phyloP scores from a whole-genome alignment of 1,140 invertebrate species.

The Saccostrea glomerata region DNA sequence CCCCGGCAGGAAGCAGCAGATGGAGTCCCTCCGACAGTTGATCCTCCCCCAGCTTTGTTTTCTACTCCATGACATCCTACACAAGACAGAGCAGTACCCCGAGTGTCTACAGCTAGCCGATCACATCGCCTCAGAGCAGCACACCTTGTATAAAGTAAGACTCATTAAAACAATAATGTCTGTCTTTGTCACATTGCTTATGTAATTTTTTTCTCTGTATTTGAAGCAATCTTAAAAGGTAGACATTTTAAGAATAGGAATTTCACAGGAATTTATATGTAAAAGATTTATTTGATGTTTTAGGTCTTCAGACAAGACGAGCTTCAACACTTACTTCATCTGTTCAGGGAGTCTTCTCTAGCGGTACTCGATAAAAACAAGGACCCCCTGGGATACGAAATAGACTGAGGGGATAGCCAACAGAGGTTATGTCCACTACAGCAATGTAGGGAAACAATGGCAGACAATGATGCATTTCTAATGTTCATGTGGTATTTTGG shows the following conservation, averaged over 20 bases:
- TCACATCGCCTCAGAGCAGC: conserved; percentile 87
- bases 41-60: conserved; percentile 89
- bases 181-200: neutral
- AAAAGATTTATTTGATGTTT: conserved; percentile 54
- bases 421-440: too few relatives aligned
- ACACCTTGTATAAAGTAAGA: conserved; percentile 86
- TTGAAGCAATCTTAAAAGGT: neutral
- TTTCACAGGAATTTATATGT: neutral
- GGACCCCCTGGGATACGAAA: conserved; percentile 79
- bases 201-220: neutral
- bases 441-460: too few relatives aligned
- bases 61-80: conserved; percentile 89
- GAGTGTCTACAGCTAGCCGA: conserved; percentile 90
- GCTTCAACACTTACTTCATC: conserved; percentile 87
- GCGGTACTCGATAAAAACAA: conserved; percentile 85
- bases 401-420: conserved; percentile 41
- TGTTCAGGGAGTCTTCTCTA: conserved; percentile 88
- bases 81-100: conserved; percentile 86
- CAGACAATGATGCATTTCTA: too few relatives aligned
- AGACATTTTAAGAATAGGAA: neutral
- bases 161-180: neutral
- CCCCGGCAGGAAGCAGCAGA: conserved; percentile 79
- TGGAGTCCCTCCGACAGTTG: conserved; percentile 87
- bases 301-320: conserved; percentile 88
- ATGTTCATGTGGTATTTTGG: too few relatives aligned